phyloP scores from a whole-genome alignment of 2,797 vertebrate genomes.

The Anguilla marmorata region DNA sequence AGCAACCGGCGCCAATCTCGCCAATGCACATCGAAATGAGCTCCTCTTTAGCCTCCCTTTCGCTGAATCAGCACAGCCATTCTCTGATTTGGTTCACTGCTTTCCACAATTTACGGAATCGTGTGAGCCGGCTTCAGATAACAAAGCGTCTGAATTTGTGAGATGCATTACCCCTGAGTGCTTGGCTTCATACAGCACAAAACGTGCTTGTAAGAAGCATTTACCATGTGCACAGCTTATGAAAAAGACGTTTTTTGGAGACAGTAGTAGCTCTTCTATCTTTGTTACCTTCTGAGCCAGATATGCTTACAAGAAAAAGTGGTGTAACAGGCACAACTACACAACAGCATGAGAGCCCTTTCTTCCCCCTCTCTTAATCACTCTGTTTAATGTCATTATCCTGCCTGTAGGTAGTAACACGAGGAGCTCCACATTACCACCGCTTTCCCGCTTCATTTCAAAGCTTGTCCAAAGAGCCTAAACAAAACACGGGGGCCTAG shows the following conservation, averaged over 20 bases:
- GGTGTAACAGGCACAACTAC: neutral
- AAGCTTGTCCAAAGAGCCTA: neutral
- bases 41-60: neutral
- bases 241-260: neutral
- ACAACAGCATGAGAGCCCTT: neutral
- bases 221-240: neutral
- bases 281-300: neutral
- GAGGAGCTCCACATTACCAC: neutral
- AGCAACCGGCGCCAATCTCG: neutral
- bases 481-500: neutral
- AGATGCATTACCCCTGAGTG: neutral
- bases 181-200: neutral
- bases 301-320: neutral
- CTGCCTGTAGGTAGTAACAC: neutral
- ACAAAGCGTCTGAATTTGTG: neutral
- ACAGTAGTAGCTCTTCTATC: neutral
- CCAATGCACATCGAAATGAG: neutral
- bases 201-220: neutral
- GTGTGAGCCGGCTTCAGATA: neutral
- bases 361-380: too few relatives aligned
- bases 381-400: neutral
- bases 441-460: neutral
- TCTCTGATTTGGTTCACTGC: neutral
- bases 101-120: neutral
- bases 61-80: neutral